Evolutionary conservation across 1,140 invertebrate genomes (phyloP).

Genomic region (Zaprionus ornatus): DNA sequence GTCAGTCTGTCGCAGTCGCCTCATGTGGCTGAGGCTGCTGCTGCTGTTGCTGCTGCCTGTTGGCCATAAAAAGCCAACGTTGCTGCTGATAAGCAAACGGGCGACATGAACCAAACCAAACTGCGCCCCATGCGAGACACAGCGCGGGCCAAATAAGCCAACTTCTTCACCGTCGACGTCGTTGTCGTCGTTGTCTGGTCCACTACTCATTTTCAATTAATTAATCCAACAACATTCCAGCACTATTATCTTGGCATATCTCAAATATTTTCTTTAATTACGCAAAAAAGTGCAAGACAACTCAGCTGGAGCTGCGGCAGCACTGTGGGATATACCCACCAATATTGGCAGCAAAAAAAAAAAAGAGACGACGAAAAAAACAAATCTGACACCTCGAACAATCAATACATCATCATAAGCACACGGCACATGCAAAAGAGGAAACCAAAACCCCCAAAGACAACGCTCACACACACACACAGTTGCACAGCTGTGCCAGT

Average conservation of each 20-base stretch:
- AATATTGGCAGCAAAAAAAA: constrained; percentile 22
- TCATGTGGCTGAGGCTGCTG: constrained; percentile 34
- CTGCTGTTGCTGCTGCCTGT: constrained; percentile 16
- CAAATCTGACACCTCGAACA: constrained; percentile 81
- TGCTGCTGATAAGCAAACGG: constrained; percentile 77
- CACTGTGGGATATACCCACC: neutral
- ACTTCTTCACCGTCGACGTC: constrained; percentile 23
- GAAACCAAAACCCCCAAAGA: constrained; percentile 25
- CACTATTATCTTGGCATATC: constrained; percentile 81
- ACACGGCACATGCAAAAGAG: constrained; percentile 57
- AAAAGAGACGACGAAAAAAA: constrained; percentile 48
- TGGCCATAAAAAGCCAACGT: constrained; percentile 79
- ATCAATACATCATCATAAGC: constrained; percentile 82
- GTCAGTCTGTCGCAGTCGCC: constrained; percentile 26
- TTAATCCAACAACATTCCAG: constrained; percentile 81
- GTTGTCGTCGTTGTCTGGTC: constrained; percentile 34
- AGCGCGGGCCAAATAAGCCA: constrained; percentile 59
- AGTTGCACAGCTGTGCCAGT: constrained; percentile 69
- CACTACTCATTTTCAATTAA: constrained; percentile 82
- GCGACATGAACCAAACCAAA: constrained; percentile 63
- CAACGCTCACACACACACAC: constrained; percentile 64
- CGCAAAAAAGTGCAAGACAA: constrained; percentile 43
- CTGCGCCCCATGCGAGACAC: constrained; percentile 42
- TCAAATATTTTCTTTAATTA: constrained; percentile 83
- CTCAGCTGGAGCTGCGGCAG: constrained; percentile 7